Evolutionary conservation across 1,140 invertebrate genomes (phyloP), one percentile per base, ranked within the genome.

Genomic region (Papilio aristodemus): DNA sequence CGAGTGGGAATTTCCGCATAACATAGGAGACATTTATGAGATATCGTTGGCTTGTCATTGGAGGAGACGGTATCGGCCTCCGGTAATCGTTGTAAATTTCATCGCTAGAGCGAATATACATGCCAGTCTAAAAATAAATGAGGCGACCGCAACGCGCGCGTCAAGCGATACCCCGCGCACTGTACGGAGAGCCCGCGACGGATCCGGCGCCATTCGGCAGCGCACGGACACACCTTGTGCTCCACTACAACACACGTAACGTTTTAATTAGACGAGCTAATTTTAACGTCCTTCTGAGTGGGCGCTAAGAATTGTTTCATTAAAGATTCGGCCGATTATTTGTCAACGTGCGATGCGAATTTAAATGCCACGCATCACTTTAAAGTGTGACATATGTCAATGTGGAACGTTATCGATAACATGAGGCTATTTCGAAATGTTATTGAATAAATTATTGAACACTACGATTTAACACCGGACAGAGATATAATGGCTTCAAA

Each of bases 81-180:
- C 82, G 77, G 81, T 75, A 84, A 84, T 87, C 81, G 80, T 74
- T 90, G 85, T 85, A 85, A 87, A 88, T 88, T 87, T 86, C 79
- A 86, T 84, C 76, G 85, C 82, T 81, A 87, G 79, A 83, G 81
- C 82, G 82, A 88, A 86, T 86, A 84, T 87, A 87, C 78, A 87
- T 77, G 77, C 77, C 77, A 82, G 74, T 83, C 85, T 87, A 88
- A 89, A 90, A 87, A 90, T 90, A 90, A 87, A 86, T 80, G 81
- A 79, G 84, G 80, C 74, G 74, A 75, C 79, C 79, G 85, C 81
- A 87, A 83, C 79, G 79, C 74, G 80, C 77, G 78, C 83, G 85
- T 73, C 81, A 81, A 80, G 77, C 86, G 84, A 89, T 89, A 82
- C 78, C 76, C 75, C 83, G 84, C 86, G 86, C 86, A 87, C 81